phyloP scores from a whole-genome alignment of 2,888 invertebrate species.

The Lymantria monacha region DNA sequence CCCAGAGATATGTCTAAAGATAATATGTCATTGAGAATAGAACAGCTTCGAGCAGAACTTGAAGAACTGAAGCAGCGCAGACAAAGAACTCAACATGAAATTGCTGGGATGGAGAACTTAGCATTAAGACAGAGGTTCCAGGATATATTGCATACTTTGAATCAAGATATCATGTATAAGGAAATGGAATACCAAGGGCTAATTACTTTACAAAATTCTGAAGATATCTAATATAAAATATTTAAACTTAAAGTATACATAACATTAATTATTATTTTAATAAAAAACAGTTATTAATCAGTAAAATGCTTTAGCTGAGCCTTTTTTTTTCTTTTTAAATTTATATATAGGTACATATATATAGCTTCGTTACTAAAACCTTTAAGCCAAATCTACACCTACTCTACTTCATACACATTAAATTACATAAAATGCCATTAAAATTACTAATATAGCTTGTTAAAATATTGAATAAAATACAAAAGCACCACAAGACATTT shows the following conservation, averaged over 20 bases:
- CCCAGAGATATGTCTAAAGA: slow-evolving; percentile 64
- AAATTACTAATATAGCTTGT: too few species aligned
- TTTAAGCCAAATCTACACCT: too few species aligned
- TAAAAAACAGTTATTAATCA: too few species aligned
- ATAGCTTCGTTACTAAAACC: too few species aligned
- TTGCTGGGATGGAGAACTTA: slow-evolving; percentile 92
- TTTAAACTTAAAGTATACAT: neutral
- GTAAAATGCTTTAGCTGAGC: too few species aligned
- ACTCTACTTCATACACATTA: too few species aligned
- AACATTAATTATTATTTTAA: too few species aligned
- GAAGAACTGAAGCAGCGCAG: slow-evolving; percentile 88
- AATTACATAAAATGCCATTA: too few species aligned
- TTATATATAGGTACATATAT: too few species aligned
- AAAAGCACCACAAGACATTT: too few species aligned
- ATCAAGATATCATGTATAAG: slow-evolving; percentile 90
- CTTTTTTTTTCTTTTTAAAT: too few species aligned
- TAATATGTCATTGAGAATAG: slow-evolving; percentile 84
- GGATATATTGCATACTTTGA: slow-evolving; percentile 89
- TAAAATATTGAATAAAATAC: too few species aligned
- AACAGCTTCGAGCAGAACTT: slow-evolving; percentile 87
- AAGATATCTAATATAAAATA: slow-evolving; percentile 54
- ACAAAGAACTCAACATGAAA: slow-evolving; percentile 90
- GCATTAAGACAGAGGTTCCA: slow-evolving; percentile 92
- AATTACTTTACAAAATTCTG: slow-evolving; percentile 64
- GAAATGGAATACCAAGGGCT: slow-evolving; percentile 85